Base-by-base conservation (phyloP, 2,113 vertebrate genomes). In the Syrrhaptes paradoxus region DNA sequence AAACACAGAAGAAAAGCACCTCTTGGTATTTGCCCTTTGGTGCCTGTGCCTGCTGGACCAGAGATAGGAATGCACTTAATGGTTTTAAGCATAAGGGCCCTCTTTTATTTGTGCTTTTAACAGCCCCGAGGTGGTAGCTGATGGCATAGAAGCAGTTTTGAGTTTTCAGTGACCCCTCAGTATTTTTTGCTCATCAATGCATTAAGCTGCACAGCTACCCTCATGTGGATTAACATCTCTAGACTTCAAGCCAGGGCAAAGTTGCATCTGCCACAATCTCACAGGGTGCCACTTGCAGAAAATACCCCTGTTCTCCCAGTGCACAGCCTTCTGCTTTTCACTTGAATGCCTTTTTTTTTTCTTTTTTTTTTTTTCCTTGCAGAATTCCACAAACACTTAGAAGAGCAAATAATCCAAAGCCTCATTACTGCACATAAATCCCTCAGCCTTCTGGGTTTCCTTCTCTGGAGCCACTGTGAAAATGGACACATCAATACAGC, bases 401-500 rank as follows among this genome's bases (percentile, higher is more conserved):
- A 25, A 66, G 48, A 76, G 46, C 32, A 79, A 85, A 67, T 88
- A 96, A 90, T 82, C 54, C 83, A 49, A 61, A 75, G 90, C 12
- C 51, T 93, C 31, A 16, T 77, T 52, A 36, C 65, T 32, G 31
- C 10, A 5, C n/a, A 71, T 73, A 95, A 92, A 89, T 63, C 76
- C 57, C 43, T 72, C 34, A 51, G 67, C 84, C 78, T 94, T 89
- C 67, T 85, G 62, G 25, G n/a, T 57, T 81, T 82, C 65, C 66
- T 75, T 68, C 79, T 84, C 70, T 72, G 82, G 80, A 95, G 79
- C 34, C 63, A 32, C 91, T 65, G 55, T 5, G 58, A 72, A 92
- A 96, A 95, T 77, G 88, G 94, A 93, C 93, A 90, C 81, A 86
- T 96, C 63, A 72, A 84, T 89, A 85, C 36, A 89, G 61, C 78